A percentile compares a stretch with the other conserved stretches of the same genome.
phyloP scores from a whole-genome alignment of 2,888 invertebrate genomes.

The Hylaea fasciaria region DNA sequence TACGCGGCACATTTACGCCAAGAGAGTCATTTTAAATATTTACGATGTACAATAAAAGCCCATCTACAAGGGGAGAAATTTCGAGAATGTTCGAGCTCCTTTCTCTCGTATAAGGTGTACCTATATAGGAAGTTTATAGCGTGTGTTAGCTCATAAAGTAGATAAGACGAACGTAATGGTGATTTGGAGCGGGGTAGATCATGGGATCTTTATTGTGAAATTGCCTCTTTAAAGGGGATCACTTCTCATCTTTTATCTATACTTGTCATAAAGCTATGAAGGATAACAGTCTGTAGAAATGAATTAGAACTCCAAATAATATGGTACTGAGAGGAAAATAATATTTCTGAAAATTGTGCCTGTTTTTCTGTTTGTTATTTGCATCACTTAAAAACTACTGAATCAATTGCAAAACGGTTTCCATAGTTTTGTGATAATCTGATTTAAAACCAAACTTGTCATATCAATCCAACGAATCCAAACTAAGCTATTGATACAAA shows the following conservation, averaged over 20 bases:
- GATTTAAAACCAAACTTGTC: too few relatives aligned
- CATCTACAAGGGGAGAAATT: slow-evolving; percentile 13
- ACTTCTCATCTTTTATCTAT: neutral
- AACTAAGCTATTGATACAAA: too few relatives aligned
- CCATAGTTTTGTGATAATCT: too few relatives aligned
- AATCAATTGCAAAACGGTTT: too few relatives aligned
- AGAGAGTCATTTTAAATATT: slow-evolving; percentile 23
- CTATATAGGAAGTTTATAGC: slow-evolving; percentile 10
- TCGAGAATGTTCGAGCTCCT: slow-evolving; percentile 6
- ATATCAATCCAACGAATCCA: too few relatives aligned
- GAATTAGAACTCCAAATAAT: too few relatives aligned
- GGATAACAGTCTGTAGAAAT: too few relatives aligned
- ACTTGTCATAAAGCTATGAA: too few relatives aligned
- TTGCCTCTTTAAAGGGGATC: neutral
- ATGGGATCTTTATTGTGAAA: slow-evolving; percentile 4
- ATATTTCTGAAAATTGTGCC: too few relatives aligned
- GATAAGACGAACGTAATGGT: slow-evolving; percentile 12
- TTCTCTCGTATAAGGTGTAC: slow-evolving; percentile 8
- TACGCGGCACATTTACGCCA: slow-evolving; percentile 15
- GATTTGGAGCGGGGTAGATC: neutral
- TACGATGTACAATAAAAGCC: slow-evolving; percentile 25
- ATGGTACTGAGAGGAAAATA: too few relatives aligned
- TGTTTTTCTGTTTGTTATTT: too few relatives aligned
- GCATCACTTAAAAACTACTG: too few relatives aligned
- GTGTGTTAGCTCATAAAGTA: slow-evolving; percentile 16